A percentile compares a stretch with the other conserved stretches of the same genome.
These are phyloP conservation scores for Anthoscopus minutus DNA, from an alignment of 2,113 vertebrate genomes.

Conservation along the genomic window DNA sequence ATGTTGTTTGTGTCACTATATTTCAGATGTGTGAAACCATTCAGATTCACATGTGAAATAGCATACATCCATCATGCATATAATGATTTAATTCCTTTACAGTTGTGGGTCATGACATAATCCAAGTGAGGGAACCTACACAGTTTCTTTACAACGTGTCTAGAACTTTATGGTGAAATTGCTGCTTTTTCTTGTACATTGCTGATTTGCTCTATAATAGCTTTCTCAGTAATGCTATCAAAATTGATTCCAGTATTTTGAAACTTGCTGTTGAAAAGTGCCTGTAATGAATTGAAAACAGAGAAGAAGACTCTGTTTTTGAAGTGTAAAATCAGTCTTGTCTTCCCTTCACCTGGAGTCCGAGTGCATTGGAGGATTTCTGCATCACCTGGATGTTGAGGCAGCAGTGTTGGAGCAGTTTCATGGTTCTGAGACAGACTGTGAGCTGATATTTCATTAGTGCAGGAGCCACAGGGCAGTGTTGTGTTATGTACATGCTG, in stretches of 20 bases:
- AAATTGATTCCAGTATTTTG: background rate
- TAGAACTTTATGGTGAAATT: background rate
- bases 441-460: background rate
- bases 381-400: background rate
- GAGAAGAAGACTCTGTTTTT: background rate
- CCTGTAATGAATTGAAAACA: background rate
- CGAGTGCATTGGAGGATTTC: background rate
- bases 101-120: accelerated
- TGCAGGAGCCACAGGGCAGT: background rate
- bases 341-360: background rate
- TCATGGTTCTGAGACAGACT: background rate
- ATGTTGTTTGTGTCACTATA: accelerated
- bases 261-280: background rate
- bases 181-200: background rate
- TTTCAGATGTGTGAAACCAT: background rate
- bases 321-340: background rate
- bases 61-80: background rate
- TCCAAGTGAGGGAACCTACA: background rate
- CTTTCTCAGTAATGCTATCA: background rate
- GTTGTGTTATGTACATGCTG: accelerated
- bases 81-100: background rate
- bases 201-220: background rate
- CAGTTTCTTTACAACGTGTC: background rate
- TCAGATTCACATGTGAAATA: background rate
- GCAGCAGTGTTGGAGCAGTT: background rate